These are phyloP conservation scores for Caenorhabditis sp. DNA, from an alignment of 2,888 invertebrate species.

Conservation along the genomic window DNA sequence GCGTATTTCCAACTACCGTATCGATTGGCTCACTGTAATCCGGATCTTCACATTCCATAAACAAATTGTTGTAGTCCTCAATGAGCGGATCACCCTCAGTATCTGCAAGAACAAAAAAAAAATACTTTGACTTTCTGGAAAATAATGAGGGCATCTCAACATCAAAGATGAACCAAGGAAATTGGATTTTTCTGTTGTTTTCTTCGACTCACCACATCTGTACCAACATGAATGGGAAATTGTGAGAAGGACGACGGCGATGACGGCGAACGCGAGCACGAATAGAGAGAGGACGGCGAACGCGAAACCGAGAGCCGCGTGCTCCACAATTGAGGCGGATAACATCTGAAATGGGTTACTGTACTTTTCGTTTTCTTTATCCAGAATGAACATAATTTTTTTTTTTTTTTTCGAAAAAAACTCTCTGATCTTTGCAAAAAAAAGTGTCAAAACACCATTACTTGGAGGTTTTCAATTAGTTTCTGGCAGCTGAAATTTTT, in stretches of 20 bases:
- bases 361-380: no score
- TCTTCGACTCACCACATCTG: conserved; percentile 41
- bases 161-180: background rate
- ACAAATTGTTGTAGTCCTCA: conserved; percentile 42
- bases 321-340: conserved; percentile 50
- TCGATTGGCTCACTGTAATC: conserved; percentile 42
- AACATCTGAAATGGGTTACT: conserved; percentile 34
- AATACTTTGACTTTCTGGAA: no score
- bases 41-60: conserved; percentile 16
- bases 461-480: no score
- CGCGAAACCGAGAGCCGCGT: conserved; percentile 54
- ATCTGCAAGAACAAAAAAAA: conserved; percentile 26
- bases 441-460: no score
- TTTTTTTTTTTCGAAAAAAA: no score
- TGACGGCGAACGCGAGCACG: conserved; percentile 55
- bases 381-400: no score
- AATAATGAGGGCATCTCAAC: no score
- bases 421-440: no score
- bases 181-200: no score
- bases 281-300: conserved; percentile 57
- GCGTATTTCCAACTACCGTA: conserved; percentile 47
- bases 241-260: conserved; percentile 56
- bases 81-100: conserved; percentile 43
- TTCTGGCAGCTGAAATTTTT: no score
- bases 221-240: conserved; percentile 59